These are phyloP conservation scores for Pogonognathellus flavescens DNA, from an alignment of 1,140 invertebrate species.

Conservation along the genomic window DNA sequence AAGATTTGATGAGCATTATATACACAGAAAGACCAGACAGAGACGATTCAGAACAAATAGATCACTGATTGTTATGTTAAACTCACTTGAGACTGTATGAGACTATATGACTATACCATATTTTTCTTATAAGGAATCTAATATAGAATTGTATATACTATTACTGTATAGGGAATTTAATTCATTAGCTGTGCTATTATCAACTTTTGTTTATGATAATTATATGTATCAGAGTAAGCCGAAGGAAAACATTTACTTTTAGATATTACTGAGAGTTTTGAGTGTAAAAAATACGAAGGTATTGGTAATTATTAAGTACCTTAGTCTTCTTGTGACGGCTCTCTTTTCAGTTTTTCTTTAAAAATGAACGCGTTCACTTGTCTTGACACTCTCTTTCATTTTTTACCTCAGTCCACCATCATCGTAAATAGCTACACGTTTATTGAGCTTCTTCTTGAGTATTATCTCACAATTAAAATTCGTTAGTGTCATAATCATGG, in stretches of 20 bases:
- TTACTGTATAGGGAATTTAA: slow-evolving; percentile 6
- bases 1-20: slow-evolving; percentile 37
- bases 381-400: too few species aligned
- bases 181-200: slow-evolving; percentile 32
- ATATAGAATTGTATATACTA: too few species aligned
- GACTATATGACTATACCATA: too few species aligned
- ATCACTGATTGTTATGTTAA: background rate
- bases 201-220: background rate
- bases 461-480: slow-evolving; percentile 12
- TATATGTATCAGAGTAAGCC: too few species aligned
- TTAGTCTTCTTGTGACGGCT: background rate
- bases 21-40: background rate
- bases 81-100: background rate
- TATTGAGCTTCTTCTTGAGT: background rate
- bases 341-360: background rate
- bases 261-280: too few species aligned
- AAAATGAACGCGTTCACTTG: background rate
- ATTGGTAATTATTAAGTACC: slow-evolving; percentile 24
- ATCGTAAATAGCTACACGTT: background rate
- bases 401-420: too few species aligned
- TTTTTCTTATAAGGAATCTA: too few species aligned
- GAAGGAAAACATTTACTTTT: too few species aligned
- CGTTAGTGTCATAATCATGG: background rate
- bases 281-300: background rate
- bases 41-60: background rate